A percentile compares a stretch with the other conserved stretches of the same genome.
These are phyloP conservation scores for Ibidorhyncha struthersii DNA, from an alignment of 2,113 vertebrate genomes.

Conservation along the genomic window DNA sequence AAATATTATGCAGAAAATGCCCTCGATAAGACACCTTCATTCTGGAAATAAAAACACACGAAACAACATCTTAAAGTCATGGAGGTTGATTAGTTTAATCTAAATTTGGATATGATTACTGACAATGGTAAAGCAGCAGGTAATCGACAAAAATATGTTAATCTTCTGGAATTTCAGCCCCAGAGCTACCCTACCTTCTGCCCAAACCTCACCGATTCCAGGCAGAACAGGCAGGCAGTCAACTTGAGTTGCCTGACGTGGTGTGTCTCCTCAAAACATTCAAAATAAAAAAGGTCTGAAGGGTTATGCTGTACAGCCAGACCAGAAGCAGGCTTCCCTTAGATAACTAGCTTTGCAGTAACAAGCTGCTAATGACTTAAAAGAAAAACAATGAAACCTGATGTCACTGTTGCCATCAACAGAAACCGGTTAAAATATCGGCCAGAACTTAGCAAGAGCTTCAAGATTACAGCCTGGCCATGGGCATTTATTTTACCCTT, in stretches of 20 bases:
- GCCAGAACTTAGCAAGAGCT: neutral
- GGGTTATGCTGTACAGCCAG: neutral
- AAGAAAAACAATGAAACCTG: neutral
- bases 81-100: neutral
- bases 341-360: neutral
- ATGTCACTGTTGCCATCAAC: neutral
- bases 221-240: neutral
- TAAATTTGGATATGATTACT: neutral
- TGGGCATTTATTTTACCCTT: neutral
- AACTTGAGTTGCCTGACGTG: fast-evolving
- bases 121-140: neutral
- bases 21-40: constrained; percentile 98
- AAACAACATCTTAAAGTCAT: neutral
- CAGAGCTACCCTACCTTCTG: neutral
- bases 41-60: constrained; percentile 77
- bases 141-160: neutral
- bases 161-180: neutral
- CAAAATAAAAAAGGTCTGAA: neutral
- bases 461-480: neutral
- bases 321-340: neutral
- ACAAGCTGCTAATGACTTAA: neutral
- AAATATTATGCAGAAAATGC: constrained; percentile 99
- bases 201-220: neutral
- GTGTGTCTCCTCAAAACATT: neutral
- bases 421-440: neutral